Conservation (phyloP, 1,140 invertebrate species). For the Habropoda laboriosa region DNA sequence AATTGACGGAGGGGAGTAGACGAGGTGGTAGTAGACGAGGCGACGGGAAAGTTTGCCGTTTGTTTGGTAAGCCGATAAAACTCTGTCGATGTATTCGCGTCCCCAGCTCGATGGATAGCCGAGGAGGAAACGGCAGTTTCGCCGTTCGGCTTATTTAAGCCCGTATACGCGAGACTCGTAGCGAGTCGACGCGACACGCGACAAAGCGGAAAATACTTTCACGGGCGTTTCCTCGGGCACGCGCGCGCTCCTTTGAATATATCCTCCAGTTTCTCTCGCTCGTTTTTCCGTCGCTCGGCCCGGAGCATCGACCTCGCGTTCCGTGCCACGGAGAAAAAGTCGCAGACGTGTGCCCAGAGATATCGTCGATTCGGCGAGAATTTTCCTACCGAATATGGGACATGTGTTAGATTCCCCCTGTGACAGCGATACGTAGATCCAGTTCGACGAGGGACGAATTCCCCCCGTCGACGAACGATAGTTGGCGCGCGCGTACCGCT, state of each 20-base stretch:
- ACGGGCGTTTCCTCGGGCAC: conserved; percentile 10
- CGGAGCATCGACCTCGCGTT: conserved; percentile 12
- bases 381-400: no score
- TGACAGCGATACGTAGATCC: conserved; percentile 63
- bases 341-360: no score
- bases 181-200: not conserved
- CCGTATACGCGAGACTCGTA: not conserved
- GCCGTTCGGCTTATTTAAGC: not conserved
- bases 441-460: no score
- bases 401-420: no score
- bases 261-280: not conserved
- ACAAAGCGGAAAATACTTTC: conserved; percentile 25
- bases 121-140: not conserved
- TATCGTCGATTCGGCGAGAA: no score
- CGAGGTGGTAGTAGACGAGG: no score
- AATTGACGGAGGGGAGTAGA: not conserved
- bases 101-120: not conserved
- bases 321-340: no score
- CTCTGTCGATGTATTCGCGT: not conserved
- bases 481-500: no score
- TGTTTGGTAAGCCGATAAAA: not conserved
- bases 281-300: not conserved
- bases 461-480: no score
- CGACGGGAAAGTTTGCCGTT: not conserved
- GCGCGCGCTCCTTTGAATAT: conserved; percentile 13